Conservation (phyloP, 2,113 vertebrate genomes). For the Ptyas mucosa region DNA sequence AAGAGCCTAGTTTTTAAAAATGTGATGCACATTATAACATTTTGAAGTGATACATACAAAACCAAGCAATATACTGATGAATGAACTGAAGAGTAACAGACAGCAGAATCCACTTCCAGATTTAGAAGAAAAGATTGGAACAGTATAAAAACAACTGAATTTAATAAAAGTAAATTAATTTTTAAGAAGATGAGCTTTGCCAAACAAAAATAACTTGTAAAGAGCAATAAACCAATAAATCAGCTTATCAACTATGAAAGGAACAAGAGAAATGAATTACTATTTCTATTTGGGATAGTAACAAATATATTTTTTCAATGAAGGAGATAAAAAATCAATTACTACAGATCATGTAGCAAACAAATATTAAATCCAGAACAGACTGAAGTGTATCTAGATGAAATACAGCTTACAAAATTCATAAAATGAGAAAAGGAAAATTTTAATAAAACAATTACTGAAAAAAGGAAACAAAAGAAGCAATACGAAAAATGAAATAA, state of each 20-base stretch:
- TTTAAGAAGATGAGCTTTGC: not conserved
- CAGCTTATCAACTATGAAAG: not conserved
- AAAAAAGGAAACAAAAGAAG: not conserved
- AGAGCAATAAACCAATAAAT: not conserved
- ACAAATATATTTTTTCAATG: not conserved
- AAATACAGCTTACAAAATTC: not conserved
- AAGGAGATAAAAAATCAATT: not conserved
- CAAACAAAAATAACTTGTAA: not conserved
- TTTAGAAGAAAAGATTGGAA: not conserved
- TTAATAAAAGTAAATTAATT: not conserved
- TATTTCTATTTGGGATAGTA: not conserved
- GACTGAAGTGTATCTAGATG: not conserved
- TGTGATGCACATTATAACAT: not conserved
- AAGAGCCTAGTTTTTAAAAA: not conserved
- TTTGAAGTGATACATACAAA: not conserved
- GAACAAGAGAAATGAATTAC: not conserved
- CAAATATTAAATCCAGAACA: not conserved
- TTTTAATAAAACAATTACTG: not conserved
- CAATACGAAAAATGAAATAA: not conserved
- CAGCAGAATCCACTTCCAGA: not conserved
- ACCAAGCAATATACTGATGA: not conserved
- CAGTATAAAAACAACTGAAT: not conserved
- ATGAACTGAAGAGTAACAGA: not conserved
- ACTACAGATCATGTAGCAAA: not conserved
- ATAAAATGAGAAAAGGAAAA: not conserved